Base-by-base conservation (phyloP, 2,797 vertebrate species). In the Cryptoprocta ferox region DNA sequence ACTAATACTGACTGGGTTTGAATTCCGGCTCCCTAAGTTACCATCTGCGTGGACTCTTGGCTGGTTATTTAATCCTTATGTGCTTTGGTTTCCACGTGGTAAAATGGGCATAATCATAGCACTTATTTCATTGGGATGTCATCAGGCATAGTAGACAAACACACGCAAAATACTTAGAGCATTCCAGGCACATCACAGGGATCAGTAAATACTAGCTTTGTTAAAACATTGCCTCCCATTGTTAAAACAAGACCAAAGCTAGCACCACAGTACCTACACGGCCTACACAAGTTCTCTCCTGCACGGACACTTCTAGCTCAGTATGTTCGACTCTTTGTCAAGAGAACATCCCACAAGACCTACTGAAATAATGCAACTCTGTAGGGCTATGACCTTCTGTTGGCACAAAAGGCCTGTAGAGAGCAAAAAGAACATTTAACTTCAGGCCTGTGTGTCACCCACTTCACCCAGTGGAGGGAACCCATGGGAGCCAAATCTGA, bases 251-350 rank as follows among this genome's bases (percentile, higher is more conserved):
- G 93, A 63, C n/a, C 75, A 63, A 71, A 81, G 45, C 8, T 39
- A 61, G 90, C 4, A 68, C 14, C 24, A 35, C 3, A 32, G n/a
- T 26, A 93, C 79, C 37, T 88, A 32, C 76, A 81, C 70, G 35
- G 39, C 83, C 95, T 97, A 93, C 66, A 3, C 39, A 48, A 94
- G 78, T 61, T 68, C 91, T 50, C 53, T 24, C 37, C 50, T 53
- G 6, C 37, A 37, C 2, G 24, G 73, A 87, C 32, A 91, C 24
- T 81, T 92, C 50, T 8, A 71, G 86, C 70, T 87, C 86, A 73
- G 13, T 11, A 19, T 4, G 13, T 59, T 68, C 12, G 21, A 92
- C 42, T 68, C 78, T 92, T 89, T 93, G 56, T 94, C 78, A 96
- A 42, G 42, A 91, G 16, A 61, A 42, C 32, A 50, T 35, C 93